These are phyloP conservation scores for Poeciliopsis infans DNA, from an alignment of 2,797 vertebrate genomes.

Conservation along the genomic window DNA sequence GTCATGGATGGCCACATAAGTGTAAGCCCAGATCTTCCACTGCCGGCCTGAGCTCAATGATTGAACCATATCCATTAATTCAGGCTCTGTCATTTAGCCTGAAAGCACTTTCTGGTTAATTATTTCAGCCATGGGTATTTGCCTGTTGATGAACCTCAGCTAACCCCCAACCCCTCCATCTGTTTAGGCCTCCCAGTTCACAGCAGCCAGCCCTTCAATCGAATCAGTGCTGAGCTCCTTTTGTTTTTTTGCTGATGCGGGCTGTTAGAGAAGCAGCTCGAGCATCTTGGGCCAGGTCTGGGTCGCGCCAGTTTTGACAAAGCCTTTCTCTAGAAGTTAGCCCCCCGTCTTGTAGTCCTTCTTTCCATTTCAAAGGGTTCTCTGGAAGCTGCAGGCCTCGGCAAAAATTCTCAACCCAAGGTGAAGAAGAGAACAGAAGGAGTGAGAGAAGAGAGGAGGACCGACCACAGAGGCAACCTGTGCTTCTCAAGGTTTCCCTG, in stretches of 20 bases:
- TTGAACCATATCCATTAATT: constrained; percentile 70
- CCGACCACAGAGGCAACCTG: constrained; percentile 66
- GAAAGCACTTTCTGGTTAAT: constrained; percentile 82
- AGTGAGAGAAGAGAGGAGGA: constrained; percentile 57
- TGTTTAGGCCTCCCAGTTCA: constrained; percentile 75
- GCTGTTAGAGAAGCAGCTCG: constrained; percentile 74
- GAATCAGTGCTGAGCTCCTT: constrained; percentile 72
- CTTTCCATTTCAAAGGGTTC: constrained; percentile 56
- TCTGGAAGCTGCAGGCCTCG: constrained; percentile 72
- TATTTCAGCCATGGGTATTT: constrained; percentile 71
- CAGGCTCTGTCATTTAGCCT: constrained; percentile 76
- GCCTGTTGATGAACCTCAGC: constrained; percentile 71
- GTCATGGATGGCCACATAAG: constrained; percentile 48
- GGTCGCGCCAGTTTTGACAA: constrained; percentile 74
- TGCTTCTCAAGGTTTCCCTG: constrained; percentile 71
- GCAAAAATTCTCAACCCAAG: constrained; percentile 69
- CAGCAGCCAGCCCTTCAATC: constrained; percentile 63
- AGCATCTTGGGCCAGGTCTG: constrained; percentile 74
- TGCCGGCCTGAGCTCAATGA: constrained; percentile 66
- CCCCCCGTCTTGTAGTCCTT: constrained; percentile 49
- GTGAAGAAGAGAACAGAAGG: constrained; percentile 67
- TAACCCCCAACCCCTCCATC: constrained; percentile 71
- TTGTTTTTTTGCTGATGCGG: constrained; percentile 81
- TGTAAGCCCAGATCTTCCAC: constrained; percentile 43
- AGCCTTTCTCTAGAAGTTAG: constrained; percentile 65